Percentiles rank a stretch among this genome's conserved stretches.
phyloP scores from a whole-genome alignment of 1,140 invertebrate genomes.

The Solenopsis invicta region DNA sequence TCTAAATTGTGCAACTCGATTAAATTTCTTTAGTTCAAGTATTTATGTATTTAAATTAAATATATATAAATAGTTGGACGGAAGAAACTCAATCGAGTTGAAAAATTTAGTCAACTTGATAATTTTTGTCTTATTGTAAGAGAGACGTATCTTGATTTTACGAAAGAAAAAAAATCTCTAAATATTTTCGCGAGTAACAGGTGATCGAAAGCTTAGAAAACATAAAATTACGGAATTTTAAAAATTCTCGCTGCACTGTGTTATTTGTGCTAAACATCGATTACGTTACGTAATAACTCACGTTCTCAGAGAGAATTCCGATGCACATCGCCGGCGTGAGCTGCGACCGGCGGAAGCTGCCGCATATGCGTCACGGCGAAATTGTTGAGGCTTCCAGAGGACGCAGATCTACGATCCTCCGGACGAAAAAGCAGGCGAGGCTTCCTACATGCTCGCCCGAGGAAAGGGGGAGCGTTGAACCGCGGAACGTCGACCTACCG shows the following conservation, averaged over 20 bases:
- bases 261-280: background rate
- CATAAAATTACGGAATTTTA: background rate
- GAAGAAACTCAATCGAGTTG: too few species aligned
- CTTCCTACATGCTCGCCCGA: slow-evolving; percentile 22
- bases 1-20: too few species aligned
- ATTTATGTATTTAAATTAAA: too few species aligned
- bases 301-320: background rate
- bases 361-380: background rate
- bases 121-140: too few species aligned
- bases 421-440: slow-evolving; percentile 4
- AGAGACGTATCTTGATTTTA: background rate
- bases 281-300: background rate
- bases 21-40: too few species aligned
- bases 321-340: background rate
- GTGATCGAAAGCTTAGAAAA: background rate
- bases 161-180: background rate
- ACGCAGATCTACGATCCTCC: background rate
- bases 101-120: background rate
- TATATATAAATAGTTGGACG: too few species aligned
- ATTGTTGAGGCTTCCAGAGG: background rate
- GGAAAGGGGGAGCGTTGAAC: slow-evolving; percentile 35
- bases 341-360: background rate
- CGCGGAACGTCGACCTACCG: slow-evolving; percentile 31
- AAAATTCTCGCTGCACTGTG: background rate
- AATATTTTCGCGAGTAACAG: background rate